Evolutionary conservation across 1,140 invertebrate species (phyloP).

Genomic region (Bemisia tabaci): DNA sequence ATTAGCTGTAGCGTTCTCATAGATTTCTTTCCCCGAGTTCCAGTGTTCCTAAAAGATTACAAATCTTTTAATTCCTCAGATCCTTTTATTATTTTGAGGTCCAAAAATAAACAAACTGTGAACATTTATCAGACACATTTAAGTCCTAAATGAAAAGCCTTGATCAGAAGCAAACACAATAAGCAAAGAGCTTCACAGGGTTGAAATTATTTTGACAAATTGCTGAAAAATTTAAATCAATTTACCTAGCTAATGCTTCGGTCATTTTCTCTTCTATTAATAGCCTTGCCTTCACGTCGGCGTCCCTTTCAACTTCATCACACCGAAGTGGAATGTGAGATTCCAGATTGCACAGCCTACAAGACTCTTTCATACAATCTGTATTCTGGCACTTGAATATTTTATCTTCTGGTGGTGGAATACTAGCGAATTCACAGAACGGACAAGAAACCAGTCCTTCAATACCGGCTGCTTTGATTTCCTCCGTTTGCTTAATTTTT

Average conservation of each 20-base stretch:
- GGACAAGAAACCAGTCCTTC: constrained; percentile 46
- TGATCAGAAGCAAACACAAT: no score
- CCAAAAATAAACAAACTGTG: no score
- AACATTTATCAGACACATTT: no score
- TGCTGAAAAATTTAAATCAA: no score
- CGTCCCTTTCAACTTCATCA: constrained; percentile 42
- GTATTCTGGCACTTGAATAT: constrained; percentile 48
- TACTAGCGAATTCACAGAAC: constrained; percentile 47
- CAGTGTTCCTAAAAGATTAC: no score
- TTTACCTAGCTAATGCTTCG: constrained; percentile 42
- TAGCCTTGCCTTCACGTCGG: constrained; percentile 37
- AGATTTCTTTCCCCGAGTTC: no score
- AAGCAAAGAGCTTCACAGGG: no score
- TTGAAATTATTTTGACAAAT: no score
- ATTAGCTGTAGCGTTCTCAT: no score
- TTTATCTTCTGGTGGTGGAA: constrained; percentile 40
- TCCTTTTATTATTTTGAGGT: no score
- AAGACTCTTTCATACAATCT: constrained; percentile 49
- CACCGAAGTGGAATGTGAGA: constrained; percentile 48
- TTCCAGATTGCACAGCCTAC: constrained; percentile 43
- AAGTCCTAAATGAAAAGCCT: no score
- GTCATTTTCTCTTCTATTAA: constrained; percentile 51
- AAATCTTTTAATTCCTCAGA: no score
- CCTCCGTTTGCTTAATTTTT: constrained; percentile 34
- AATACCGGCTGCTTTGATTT: constrained; percentile 42